These are phyloP conservation scores for Lasioglossum leucozonium DNA, from an alignment of 2,888 invertebrate genomes.

Conservation along the genomic window DNA sequence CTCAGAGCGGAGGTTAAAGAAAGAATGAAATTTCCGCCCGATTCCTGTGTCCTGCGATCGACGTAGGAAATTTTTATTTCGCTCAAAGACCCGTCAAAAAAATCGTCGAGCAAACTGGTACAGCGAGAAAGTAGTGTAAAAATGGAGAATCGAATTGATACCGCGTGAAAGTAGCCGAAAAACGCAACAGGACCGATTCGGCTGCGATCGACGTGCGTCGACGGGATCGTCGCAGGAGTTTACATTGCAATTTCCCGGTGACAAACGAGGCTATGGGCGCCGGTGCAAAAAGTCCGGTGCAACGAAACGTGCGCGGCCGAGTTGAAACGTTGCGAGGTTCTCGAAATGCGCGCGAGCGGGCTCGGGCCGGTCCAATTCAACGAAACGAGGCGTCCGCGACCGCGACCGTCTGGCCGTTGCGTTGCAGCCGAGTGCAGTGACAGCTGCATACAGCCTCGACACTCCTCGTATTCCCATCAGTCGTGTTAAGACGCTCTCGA, in stretches of 20 bases:
- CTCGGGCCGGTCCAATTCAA: background rate
- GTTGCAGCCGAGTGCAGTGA: slow-evolving; percentile 44
- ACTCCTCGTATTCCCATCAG: slow-evolving; percentile 67
- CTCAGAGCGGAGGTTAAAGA: too few relatives aligned
- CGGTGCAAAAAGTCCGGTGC: background rate
- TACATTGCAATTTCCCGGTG: background rate
- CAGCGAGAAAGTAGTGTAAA: too few relatives aligned
- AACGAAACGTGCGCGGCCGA: background rate
- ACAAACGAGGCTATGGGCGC: background rate
- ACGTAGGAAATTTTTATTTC: too few relatives aligned
- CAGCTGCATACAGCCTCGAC: slow-evolving; percentile 58
- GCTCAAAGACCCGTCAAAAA: too few relatives aligned
- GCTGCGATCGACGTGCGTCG: too few relatives aligned
- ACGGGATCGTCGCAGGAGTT: background rate
- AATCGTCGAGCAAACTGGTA: too few relatives aligned
- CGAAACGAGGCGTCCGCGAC: slow-evolving; percentile 10
- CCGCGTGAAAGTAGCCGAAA: background rate
- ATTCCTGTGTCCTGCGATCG: too few relatives aligned
- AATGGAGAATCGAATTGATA: background rate
- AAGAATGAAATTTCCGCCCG: too few relatives aligned
- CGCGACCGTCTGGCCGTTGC: slow-evolving; percentile 33
- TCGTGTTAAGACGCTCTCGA: slow-evolving; percentile 69
- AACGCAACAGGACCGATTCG: background rate
- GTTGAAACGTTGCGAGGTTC: background rate
- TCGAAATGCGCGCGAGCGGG: background rate